phyloP scores from a whole-genome alignment of 1,140 invertebrate genomes.

The Eulimnadia texana region DNA sequence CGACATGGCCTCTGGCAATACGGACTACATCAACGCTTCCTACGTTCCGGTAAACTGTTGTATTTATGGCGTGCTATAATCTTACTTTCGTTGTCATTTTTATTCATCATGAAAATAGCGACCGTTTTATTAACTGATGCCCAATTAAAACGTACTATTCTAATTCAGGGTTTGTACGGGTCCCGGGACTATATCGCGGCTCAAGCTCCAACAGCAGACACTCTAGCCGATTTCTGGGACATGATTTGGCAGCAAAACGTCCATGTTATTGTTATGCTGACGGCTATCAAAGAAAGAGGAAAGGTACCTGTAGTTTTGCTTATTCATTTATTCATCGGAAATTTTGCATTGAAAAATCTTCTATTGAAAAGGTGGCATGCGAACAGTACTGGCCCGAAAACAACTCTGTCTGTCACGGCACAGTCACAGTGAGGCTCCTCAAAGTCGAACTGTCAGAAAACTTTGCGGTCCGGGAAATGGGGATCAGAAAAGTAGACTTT shows the following conservation, averaged over 20 bases:
- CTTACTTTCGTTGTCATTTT: neutral
- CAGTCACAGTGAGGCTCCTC: slow-evolving; percentile 32
- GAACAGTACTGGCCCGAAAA: slow-evolving; percentile 47
- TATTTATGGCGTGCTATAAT: neutral
- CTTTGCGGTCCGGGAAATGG: slow-evolving; percentile 36
- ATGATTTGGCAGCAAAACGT: slow-evolving; percentile 62
- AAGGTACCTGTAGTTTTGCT: slow-evolving; percentile 37
- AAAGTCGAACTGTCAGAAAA: no score
- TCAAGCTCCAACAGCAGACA: slow-evolving; percentile 60
- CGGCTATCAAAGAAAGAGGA: slow-evolving; percentile 56
- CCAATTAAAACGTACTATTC: no score
- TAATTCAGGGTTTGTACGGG: slow-evolving; percentile 44
- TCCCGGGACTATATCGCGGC: slow-evolving; percentile 59
- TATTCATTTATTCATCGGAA: no score
- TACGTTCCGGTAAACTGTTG: slow-evolving; percentile 50
- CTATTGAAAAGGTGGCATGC: slow-evolving; percentile 52
- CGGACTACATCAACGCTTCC: slow-evolving; percentile 70
- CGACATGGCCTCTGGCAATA: slow-evolving; percentile 39
- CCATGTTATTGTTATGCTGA: slow-evolving; percentile 60
- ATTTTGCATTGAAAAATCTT: no score
- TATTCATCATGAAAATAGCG: no score
- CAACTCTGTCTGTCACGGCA: slow-evolving; percentile 31
- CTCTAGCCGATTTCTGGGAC: slow-evolving; percentile 61
- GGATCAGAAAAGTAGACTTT: slow-evolving; percentile 34
- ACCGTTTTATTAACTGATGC: no score